Percentiles rank a stretch among this genome's conserved stretches.
Evolutionary conservation across 2,113 vertebrate species (phyloP).

Genomic region (Brienomyrus longianalis): DNA sequence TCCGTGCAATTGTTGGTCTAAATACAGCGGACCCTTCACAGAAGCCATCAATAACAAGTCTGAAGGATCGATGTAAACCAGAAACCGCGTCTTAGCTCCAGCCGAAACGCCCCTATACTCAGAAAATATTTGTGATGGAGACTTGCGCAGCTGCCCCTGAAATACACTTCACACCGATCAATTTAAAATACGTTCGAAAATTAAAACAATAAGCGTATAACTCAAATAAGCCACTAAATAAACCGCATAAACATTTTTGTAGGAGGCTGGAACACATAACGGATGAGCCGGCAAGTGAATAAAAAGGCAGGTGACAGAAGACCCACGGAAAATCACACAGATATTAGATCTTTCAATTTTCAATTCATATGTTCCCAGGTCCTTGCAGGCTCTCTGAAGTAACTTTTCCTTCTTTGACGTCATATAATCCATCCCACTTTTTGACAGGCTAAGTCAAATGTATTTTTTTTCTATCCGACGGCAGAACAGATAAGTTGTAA

Average conservation of each 20-base stretch:
- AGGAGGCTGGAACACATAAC: conserved; percentile 13
- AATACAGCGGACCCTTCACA: conserved; percentile 88
- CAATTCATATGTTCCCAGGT: conserved; percentile 68
- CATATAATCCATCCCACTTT: conserved; percentile 52
- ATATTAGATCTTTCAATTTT: conserved; percentile 45
- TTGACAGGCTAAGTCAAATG: conserved; percentile 60
- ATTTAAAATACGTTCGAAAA: background rate
- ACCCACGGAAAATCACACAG: conserved; percentile 65
- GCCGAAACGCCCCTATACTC: conserved; percentile 26
- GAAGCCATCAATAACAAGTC: conserved; percentile 78
- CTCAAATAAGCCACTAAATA: background rate
- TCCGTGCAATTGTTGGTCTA: conserved; percentile 79
- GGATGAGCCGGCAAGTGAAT: conserved; percentile 39
- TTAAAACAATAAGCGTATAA: background rate
- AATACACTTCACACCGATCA: conserved; percentile 30
- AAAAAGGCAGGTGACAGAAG: conserved; percentile 73
- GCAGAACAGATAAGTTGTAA: background rate
- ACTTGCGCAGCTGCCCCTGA: conserved; percentile 33
- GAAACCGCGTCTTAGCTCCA: conserved; percentile 31
- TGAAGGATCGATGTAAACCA: conserved; percentile 33
- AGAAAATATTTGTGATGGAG: conserved; percentile 38
- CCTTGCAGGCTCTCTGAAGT: conserved; percentile 66
- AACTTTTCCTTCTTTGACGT: conserved; percentile 67
- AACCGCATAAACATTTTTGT: background rate
- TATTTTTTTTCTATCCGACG: conserved; percentile 21